These are phyloP conservation scores for Andrena marginata DNA, from an alignment of 2,888 invertebrate genomes.

Conservation along the genomic window DNA sequence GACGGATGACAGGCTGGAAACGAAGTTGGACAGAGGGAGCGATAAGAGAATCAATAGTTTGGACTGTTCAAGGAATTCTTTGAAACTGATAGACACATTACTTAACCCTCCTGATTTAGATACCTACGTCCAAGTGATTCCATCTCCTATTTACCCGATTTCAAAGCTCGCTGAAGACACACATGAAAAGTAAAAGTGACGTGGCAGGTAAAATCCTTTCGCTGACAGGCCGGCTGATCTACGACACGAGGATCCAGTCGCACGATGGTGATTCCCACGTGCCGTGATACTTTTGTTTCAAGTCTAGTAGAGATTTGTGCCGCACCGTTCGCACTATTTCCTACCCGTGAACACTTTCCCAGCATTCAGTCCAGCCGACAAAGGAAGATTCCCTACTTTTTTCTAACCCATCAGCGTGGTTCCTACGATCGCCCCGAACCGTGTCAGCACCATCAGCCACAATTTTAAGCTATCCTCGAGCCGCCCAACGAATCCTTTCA, in stretches of 20 bases:
- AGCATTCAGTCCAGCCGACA: conserved; percentile 71
- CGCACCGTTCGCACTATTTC: conserved; percentile 49
- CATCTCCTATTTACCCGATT: neutral
- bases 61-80: neutral
- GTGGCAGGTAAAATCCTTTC: neutral
- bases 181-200: conserved; percentile 21
- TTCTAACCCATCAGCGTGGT: conserved; percentile 8
- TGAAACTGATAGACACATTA: neutral
- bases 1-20: neutral
- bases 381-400: conserved; percentile 53
- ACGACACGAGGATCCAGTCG: conserved; percentile 10
- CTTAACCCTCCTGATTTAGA: neutral
- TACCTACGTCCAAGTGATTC: neutral
- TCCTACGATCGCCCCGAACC: conserved; percentile 24
- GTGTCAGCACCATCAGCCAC: neutral
- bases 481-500: conserved; percentile 11
- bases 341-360: conserved; percentile 73
- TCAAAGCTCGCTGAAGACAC: neutral
- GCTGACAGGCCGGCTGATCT: conserved; percentile 17
- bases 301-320: conserved; percentile 35
- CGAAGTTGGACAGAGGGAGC: neutral
- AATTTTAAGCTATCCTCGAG: neutral
- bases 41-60: too few relatives aligned
- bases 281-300: conserved; percentile 19
- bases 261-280: conserved; percentile 45